A percentile compares a stretch with the other conserved stretches of the same genome.
These are phyloP conservation scores for Hydriomena furcata DNA, from an alignment of 2,888 invertebrate species.

Conservation along the genomic window DNA sequence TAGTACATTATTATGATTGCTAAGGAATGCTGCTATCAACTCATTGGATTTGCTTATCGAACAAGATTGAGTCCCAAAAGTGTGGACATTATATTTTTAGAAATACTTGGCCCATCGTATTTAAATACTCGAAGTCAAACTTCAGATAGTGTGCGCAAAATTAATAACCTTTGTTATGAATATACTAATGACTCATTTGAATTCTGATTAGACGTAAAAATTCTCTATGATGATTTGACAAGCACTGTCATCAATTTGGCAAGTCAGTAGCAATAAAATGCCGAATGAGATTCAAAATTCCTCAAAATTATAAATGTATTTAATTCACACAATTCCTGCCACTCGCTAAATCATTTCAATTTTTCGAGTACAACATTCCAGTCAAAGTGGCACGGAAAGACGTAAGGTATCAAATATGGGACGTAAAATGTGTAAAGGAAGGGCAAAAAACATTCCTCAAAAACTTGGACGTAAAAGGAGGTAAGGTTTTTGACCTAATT, in stretches of 20 bases:
- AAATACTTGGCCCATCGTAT: too few species aligned
- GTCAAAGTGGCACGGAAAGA: constrained; percentile 71
- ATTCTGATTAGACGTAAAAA: background rate
- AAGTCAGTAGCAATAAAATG: constrained; percentile 13
- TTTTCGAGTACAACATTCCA: constrained; percentile 39
- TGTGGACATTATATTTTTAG: too few species aligned
- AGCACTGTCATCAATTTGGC: constrained; percentile 1
- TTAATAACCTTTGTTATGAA: background rate
- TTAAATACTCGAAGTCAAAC: too few species aligned
- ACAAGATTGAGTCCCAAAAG: too few species aligned
- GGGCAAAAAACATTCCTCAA: constrained; percentile 71
- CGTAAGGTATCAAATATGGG: constrained; percentile 71
- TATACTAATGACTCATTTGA: background rate
- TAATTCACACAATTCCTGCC: constrained; percentile 1
- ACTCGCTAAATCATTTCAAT: constrained; percentile 27
- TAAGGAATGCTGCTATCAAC: too few species aligned
- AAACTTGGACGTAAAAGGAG: constrained; percentile 68
- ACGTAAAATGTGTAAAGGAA: constrained; percentile 65
- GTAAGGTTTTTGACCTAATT: constrained; percentile 42
- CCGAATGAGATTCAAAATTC: constrained; percentile 37
- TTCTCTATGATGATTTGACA: constrained; percentile 1
- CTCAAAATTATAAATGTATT: constrained; percentile 16
- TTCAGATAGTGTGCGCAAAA: too few species aligned
- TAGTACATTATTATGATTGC: background rate
- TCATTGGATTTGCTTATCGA: too few species aligned